These are phyloP conservation scores for Melolontha melolontha DNA, from an alignment of 2,888 invertebrate species.

Conservation along the genomic window DNA sequence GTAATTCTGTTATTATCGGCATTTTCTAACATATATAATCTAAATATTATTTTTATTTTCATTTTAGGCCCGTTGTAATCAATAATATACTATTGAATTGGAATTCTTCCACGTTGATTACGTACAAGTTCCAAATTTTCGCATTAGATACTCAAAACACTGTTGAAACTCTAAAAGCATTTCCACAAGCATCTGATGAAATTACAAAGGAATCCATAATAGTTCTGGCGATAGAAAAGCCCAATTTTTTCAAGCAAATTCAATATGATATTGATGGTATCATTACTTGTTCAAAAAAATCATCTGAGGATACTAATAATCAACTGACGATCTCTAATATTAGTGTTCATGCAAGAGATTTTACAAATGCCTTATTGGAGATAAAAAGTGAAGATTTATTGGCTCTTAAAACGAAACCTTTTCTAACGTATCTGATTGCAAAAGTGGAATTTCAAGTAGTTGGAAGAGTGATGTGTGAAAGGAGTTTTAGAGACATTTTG, in stretches of 20 bases:
- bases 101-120: constrained; percentile 46
- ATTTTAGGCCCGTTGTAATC: constrained; percentile 48
- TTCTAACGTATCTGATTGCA: constrained; percentile 49
- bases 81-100: constrained; percentile 48
- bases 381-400: constrained; percentile 45
- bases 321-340: constrained; percentile 42
- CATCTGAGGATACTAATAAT: constrained; percentile 19
- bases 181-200: neutral
- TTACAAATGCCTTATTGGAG: constrained; percentile 34
- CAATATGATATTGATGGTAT: constrained; percentile 26
- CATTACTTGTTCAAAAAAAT: neutral
- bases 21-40: no score
- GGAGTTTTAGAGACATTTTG: constrained; percentile 52
- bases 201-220: neutral
- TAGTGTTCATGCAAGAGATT: constrained; percentile 38
- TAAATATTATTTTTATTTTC: neutral
- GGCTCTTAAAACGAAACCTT: constrained; percentile 48
- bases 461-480: constrained; percentile 49
- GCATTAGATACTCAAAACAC: constrained; percentile 34
- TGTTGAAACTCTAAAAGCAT: neutral
- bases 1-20: no score
- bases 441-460: constrained; percentile 51
- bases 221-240: constrained; percentile 29
- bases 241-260: constrained; percentile 36
- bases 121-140: constrained; percentile 47